A percentile compares a stretch with the other conserved stretches of the same genome.
Evolutionary conservation across 2,797 vertebrate species (phyloP).

Genomic region (Eptatretus atami): DNA sequence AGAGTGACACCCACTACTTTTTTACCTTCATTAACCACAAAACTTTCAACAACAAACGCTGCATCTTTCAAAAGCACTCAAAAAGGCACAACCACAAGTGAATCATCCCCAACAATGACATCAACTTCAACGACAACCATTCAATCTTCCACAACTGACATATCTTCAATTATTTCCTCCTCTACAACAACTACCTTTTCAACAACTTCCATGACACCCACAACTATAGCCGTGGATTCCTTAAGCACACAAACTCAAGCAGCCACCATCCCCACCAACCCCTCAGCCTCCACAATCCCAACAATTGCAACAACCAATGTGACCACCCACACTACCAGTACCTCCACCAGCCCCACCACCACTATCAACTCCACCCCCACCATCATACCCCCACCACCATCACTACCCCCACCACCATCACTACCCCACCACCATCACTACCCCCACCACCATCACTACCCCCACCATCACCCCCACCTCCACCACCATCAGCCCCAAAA

Average conservation of each 20-base stretch:
- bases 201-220: background rate
- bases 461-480: background rate
- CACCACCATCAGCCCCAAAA: background rate
- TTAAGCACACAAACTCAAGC: background rate
- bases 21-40: too few relatives aligned
- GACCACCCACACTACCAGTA: background rate
- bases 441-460: too few relatives aligned
- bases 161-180: too few relatives aligned
- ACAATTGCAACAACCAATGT: background rate
- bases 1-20: too few relatives aligned
- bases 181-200: too few relatives aligned
- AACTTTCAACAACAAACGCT: too few relatives aligned
- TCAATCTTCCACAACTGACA: too few relatives aligned
- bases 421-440: background rate
- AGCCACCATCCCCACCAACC: background rate
- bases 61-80: too few relatives aligned
- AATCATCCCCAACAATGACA: too few relatives aligned
- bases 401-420: background rate
- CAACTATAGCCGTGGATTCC: background rate
- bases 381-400: background rate
- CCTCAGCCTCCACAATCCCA: background rate
- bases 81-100: too few relatives aligned
- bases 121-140: too few relatives aligned
- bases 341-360: background rate
- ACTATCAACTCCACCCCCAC: background rate